Base-by-base conservation (phyloP, 2,888 invertebrate species). In the Tetheella fluctuosa region DNA sequence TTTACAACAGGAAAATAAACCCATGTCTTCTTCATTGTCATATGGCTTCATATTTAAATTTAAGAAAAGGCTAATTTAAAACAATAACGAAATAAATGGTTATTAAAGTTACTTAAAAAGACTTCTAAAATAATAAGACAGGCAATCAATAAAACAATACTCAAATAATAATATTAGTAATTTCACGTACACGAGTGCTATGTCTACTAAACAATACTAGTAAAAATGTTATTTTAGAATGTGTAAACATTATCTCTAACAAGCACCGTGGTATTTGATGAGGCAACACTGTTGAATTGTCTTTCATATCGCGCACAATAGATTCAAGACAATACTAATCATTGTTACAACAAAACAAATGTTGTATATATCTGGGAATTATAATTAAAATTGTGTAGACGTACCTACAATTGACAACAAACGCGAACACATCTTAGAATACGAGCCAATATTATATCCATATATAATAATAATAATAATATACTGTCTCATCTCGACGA, bases 261-360 rank as follows among this genome's bases (percentile, higher is more conserved):
- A 55, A 60, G 59, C 58, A 52, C 56, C 59, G 54, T 37, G 62
- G 65, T 56, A 67, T 68, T 72, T 58, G 65, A 62, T 74, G 68
- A 69, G 57, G 74, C 57, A 74, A 73, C 54, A 37, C 56, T 52
- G 59, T 59, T 60, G 57, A 64, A 59, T 67, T 69, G 69, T 69
- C 64, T 68, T 64, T 59, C 39, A 61, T 58, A 62, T 68, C 62
- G 59, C 55, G 59, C 63, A 70, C 66, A 64, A 62, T 66, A 63
- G 10, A 23, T 34, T 13, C 34, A 34, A 61, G 56, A 68, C 68
- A 64, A 68, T 71, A 64, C 62, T 57, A 67, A 62, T 65, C 59
- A 63, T 64, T 69, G 68, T 69, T 61, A 63, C 59, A 58, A 64
- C 57, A 58, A 60, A 61, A 42, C 52, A 55, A 55, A 23, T 54